These are phyloP conservation scores for Tautogolabrus adspersus DNA, from an alignment of 2,113 vertebrate species.

Conservation along the genomic window DNA sequence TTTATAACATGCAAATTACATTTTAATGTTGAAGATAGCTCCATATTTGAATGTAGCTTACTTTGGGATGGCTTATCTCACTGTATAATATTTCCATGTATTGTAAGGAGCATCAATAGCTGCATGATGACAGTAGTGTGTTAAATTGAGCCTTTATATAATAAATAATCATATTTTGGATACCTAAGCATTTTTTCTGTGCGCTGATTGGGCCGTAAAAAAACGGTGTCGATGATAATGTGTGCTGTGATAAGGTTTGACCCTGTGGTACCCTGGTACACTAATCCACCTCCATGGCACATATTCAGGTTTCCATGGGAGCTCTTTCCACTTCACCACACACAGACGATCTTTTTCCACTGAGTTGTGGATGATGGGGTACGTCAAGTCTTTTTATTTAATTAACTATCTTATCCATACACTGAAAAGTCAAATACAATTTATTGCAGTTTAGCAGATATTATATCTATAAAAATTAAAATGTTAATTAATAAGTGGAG, in stretches of 20 bases:
- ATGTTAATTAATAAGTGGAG: neutral
- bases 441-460: neutral
- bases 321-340: constrained; percentile 54
- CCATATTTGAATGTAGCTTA: too few relatives aligned
- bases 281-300: constrained; percentile 64
- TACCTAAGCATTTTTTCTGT: constrained; percentile 31
- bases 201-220: constrained; percentile 51
- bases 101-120: too few relatives aligned
- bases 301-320: constrained; percentile 69
- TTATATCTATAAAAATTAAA: constrained; percentile 3
- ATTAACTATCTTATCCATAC: constrained; percentile 15
- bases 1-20: too few relatives aligned
- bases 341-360: constrained; percentile 49
- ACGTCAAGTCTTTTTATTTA: constrained; percentile 10
- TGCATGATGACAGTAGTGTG: too few relatives aligned
- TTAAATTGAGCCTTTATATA: neutral
- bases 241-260: constrained; percentile 64
- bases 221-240: constrained; percentile 44
- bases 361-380: neutral
- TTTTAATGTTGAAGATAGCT: too few relatives aligned
- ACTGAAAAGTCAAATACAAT: neutral
- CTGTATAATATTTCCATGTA: too few relatives aligned
- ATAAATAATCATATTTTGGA: constrained; percentile 9
- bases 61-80: too few relatives aligned
- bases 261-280: constrained; percentile 54